Percentiles rank a stretch among this genome's conserved stretches.
Conservation (phyloP, 1,140 invertebrate species). For the Caenorhabditis elegans region WBcel235 BX284606.5:9928501-9929000, state of each 20-base stretch:
- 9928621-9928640: neutral
- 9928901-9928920: too few relatives aligned
- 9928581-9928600: neutral
- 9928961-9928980: neutral
- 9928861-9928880: neutral
- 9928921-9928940: neutral
- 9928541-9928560: neutral
- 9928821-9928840: neutral
- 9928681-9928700: neutral
- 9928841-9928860: neutral
- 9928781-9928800: neutral
- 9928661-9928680: neutral
- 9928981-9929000: neutral
- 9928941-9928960: conserved; percentile 5
- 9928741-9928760: neutral
- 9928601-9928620: neutral
- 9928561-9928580: neutral
- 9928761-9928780: neutral
- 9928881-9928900: neutral
- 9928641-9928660: neutral
- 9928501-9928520: neutral
- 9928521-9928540: neutral
- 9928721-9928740: neutral
- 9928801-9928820: neutral
- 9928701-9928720: neutral